These are phyloP conservation scores for Chloromyia formosa DNA, from an alignment of 2,888 invertebrate genomes.

Conservation along the genomic window DNA sequence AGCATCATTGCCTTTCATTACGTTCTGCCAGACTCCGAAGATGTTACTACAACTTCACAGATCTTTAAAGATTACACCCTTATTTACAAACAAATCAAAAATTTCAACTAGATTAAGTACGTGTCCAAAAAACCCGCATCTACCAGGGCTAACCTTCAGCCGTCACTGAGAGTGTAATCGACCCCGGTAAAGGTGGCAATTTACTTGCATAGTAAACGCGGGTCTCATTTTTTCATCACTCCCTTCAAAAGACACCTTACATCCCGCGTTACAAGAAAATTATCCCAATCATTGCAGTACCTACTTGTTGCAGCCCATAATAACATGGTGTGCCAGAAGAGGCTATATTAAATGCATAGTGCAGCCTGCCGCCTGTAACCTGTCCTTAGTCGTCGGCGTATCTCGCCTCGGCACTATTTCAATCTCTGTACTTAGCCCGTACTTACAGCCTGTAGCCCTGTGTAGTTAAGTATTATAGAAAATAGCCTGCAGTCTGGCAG, in stretches of 20 bases:
- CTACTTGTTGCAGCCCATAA: background rate
- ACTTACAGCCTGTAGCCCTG: background rate
- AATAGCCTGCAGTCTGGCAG: constrained; percentile 46
- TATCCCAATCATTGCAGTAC: background rate
- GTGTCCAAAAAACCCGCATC: background rate
- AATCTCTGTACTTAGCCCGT: background rate
- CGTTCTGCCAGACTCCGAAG: too few species aligned
- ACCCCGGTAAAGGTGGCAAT: constrained; percentile 16
- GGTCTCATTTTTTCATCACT: constrained; percentile 19
- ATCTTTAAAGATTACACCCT: background rate
- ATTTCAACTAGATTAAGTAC: constrained; percentile 22
- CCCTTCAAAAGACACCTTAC: constrained; percentile 5
- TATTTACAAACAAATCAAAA: constrained; percentile 28
- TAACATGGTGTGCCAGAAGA: background rate
- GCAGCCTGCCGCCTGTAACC: background rate
- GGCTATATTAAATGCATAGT: too few species aligned
- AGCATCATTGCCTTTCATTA: too few species aligned
- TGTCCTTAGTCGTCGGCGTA: background rate
- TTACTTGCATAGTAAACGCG: constrained; percentile 27
- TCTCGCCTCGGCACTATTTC: background rate
- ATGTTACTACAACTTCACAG: background rate
- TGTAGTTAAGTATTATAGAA: background rate
- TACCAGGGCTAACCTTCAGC: background rate
- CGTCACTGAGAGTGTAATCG: background rate
- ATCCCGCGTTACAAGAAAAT: constrained; percentile 25